Percentiles rank a stretch among this genome's conserved stretches.
Evolutionary conservation across 2,888 invertebrate genomes (phyloP).

Genomic region (Smittia sp.): DNA sequence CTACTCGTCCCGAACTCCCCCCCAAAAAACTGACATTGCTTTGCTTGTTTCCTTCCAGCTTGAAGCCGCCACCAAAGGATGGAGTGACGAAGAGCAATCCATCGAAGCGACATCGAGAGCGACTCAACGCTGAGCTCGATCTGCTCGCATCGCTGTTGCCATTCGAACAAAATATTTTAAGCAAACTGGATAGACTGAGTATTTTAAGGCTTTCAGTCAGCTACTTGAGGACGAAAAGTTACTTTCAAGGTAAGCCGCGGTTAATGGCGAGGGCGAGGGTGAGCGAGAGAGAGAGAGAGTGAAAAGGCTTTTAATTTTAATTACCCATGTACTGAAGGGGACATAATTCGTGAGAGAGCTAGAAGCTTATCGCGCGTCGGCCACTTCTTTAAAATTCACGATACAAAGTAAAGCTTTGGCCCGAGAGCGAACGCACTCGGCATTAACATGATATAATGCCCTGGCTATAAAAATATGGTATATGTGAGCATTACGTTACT

Average conservation of each 20-base stretch:
- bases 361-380: slow-evolving; percentile 1
- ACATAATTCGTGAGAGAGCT: slow-evolving; percentile 13
- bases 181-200: slow-evolving; percentile 96
- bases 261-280: not conserved
- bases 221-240: slow-evolving; percentile 97
- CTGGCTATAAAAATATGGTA: slow-evolving; percentile 10
- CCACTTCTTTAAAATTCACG: slow-evolving; percentile 21
- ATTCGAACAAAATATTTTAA: slow-evolving; percentile 96
- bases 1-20: not conserved
- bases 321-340: not conserved
- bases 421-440: not conserved
- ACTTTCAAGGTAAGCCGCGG: slow-evolving; percentile 88
- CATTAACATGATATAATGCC: not conserved
- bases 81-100: slow-evolving; percentile 96
- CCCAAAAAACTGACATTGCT: not conserved
- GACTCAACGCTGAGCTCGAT: slow-evolving; percentile 97
- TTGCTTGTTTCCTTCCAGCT: slow-evolving; percentile 60
- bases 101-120: slow-evolving; percentile 95
- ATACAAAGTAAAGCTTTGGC: not conserved
- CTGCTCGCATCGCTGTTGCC: slow-evolving; percentile 91
- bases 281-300: not conserved
- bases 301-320: slow-evolving; percentile 1
- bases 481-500: slow-evolving; percentile 22
- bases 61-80: slow-evolving; percentile 93
- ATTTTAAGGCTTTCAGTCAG: slow-evolving; percentile 96